Conservation (phyloP, 2,797 vertebrate genomes). For the Phaenicophaeus curvirostris region DNA sequence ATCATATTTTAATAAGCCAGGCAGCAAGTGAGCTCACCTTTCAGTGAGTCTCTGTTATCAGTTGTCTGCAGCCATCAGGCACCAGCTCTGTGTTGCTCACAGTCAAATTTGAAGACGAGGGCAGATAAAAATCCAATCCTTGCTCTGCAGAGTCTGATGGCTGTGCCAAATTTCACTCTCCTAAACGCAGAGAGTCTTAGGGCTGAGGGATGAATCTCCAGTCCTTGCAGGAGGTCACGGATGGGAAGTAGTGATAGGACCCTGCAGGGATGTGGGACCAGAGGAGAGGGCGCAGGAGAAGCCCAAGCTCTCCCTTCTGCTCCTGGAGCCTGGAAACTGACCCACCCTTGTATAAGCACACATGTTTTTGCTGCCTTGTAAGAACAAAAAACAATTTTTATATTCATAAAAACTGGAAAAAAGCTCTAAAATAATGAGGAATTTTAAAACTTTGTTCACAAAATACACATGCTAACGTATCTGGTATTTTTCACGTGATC, state of each 20-base stretch:
- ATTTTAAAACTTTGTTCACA: neutral
- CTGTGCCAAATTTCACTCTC: rapidly evolving
- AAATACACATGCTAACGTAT: rapidly evolving
- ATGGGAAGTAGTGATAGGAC: neutral
- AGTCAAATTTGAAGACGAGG: neutral
- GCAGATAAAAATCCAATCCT: neutral
- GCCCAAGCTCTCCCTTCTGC: rapidly evolving
- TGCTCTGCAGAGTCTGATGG: rapidly evolving
- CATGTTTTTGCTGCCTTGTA: neutral
- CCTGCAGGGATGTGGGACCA: neutral
- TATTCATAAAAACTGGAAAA: neutral
- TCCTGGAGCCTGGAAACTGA: neutral
- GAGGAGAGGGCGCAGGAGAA: rapidly evolving
- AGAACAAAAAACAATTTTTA: neutral
- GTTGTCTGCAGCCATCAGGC: neutral
- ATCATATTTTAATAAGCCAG: neutral
- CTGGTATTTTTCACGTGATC: rapidly evolving
- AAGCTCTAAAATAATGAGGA: neutral
- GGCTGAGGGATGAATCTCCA: rapidly evolving
- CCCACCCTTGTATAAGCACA: neutral
- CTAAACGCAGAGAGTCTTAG: neutral
- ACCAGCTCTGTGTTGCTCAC: neutral
- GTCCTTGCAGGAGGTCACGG: neutral
- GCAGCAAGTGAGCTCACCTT: rapidly evolving
- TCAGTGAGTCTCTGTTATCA: neutral